Evolutionary conservation across 2,888 invertebrate genomes (phyloP).

Genomic region (Leptinotarsa peninsularis): DNA sequence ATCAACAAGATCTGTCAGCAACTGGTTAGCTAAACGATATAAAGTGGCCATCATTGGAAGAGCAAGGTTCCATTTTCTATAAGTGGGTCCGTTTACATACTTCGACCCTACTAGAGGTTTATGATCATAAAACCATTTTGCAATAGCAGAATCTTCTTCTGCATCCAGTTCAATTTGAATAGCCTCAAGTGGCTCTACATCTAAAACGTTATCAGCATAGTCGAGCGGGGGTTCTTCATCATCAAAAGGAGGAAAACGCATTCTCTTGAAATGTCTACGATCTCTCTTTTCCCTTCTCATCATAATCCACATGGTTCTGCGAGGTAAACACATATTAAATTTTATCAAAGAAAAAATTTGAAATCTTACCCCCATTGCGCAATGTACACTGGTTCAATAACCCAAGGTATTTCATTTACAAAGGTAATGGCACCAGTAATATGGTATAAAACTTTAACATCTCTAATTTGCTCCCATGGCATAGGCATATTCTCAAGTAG

Average conservation of each 20-base stretch:
- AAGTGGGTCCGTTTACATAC: constrained; percentile 95
- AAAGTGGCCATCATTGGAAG: constrained; percentile 98
- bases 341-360: not conserved
- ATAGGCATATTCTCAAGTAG: constrained; percentile 99
- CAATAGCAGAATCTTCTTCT: constrained; percentile 91
- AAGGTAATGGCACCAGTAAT: constrained; percentile 99
- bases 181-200: constrained; percentile 98
- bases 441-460: constrained; percentile 97
- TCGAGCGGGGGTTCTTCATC: constrained; percentile 99
- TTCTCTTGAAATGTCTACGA: constrained; percentile 97
- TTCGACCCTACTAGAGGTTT: constrained; percentile 93
- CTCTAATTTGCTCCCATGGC: constrained; percentile 99
- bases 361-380: constrained; percentile 95
- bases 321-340: not conserved
- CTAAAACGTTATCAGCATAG: constrained; percentile 98
- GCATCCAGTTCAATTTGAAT: constrained; percentile 98
- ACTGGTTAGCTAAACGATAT: constrained; percentile 96
- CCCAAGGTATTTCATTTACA: constrained; percentile 99
- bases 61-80: constrained; percentile 95
- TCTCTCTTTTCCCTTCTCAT: constrained; percentile 99
- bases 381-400: constrained; percentile 98
- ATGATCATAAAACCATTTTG: constrained; percentile 99
- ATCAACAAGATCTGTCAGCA: constrained; percentile 97
- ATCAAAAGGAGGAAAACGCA: constrained; percentile 99
- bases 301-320: constrained; percentile 99